Evolutionary conservation across 2,797 vertebrate genomes (phyloP).

Genomic region (Melanotaenia boesemani): DNA sequence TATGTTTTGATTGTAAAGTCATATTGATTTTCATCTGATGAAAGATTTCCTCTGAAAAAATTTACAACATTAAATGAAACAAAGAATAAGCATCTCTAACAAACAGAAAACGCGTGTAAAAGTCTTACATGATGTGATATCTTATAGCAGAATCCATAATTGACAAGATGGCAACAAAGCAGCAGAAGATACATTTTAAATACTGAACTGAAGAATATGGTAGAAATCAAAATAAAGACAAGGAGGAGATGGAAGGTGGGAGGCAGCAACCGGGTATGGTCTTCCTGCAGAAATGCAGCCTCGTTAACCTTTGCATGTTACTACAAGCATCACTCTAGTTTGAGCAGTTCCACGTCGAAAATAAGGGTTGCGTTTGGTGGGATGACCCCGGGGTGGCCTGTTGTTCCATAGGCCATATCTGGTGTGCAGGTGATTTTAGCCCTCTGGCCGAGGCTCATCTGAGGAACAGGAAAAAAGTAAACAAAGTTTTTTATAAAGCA

Average conservation of each 20-base stretch:
- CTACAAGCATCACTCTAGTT: slow-evolving; percentile 88
- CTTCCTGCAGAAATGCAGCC: slow-evolving; percentile 59
- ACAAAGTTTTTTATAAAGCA: background rate
- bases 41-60: slow-evolving; percentile 76
- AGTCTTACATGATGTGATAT: slow-evolving; percentile 32
- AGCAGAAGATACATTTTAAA: slow-evolving; percentile 73
- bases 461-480: slow-evolving; percentile 8
- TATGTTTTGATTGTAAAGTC: slow-evolving; percentile 68
- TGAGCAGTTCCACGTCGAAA: slow-evolving; percentile 98
- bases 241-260: slow-evolving; percentile 35
- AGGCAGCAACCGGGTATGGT: slow-evolving; percentile 52
- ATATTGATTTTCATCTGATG: slow-evolving; percentile 66
- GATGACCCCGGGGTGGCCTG: slow-evolving; percentile 98
- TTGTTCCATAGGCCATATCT: slow-evolving; percentile 95
- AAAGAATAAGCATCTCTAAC: slow-evolving; percentile 60
- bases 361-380: slow-evolving; percentile 97
- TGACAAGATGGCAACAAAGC: slow-evolving; percentile 73
- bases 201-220: slow-evolving; percentile 64
- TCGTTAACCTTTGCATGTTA: slow-evolving; percentile 25
- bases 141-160: slow-evolving; percentile 59
- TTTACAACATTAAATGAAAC: slow-evolving; percentile 82
- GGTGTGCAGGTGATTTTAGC: slow-evolving; percentile 98
- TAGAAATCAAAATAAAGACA: slow-evolving; percentile 54
- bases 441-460: slow-evolving; percentile 98
- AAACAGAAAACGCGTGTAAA: slow-evolving; percentile 56